Percentiles rank a stretch among this genome's conserved stretches.
Conservation (phyloP, 2,113 vertebrate genomes). For the Gymnocephalus cernua region DNA sequence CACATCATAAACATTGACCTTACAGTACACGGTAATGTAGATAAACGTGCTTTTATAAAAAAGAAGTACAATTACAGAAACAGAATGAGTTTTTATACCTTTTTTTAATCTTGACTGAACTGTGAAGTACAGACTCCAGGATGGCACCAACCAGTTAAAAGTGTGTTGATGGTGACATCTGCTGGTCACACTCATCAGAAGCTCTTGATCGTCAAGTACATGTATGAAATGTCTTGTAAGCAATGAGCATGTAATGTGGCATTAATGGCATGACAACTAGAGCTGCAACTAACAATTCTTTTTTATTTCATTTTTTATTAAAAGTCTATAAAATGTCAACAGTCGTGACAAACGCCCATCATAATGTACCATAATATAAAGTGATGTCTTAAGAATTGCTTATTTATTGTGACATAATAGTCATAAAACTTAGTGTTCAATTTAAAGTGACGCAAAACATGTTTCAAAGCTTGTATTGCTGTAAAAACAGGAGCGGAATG, state of each 20-base stretch:
- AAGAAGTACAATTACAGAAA: background rate
- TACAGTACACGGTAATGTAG: background rate
- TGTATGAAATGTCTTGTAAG: background rate
- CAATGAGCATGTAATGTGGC: background rate
- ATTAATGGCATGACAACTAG: background rate
- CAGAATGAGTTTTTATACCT: background rate
- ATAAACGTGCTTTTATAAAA: background rate
- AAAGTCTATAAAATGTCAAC: background rate
- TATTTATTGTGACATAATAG: background rate
- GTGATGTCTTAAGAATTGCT: background rate
- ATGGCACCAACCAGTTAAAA: background rate
- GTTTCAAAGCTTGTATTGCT: background rate
- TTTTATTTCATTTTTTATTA: background rate
- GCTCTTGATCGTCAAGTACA: background rate
- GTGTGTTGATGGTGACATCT: constrained; percentile 79
- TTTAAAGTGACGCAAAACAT: background rate
- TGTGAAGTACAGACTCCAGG: no score
- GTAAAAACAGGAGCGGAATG: background rate
- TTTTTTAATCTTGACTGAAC: background rate
- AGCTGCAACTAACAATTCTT: background rate
- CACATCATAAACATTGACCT: background rate
- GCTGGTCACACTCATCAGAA: constrained; percentile 59
- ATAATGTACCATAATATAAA: background rate
- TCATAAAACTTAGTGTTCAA: no score
- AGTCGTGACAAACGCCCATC: background rate